Evolutionary conservation across 1,140 invertebrate genomes (phyloP).

Genomic region (Acromyrmex charruanus): DNA sequence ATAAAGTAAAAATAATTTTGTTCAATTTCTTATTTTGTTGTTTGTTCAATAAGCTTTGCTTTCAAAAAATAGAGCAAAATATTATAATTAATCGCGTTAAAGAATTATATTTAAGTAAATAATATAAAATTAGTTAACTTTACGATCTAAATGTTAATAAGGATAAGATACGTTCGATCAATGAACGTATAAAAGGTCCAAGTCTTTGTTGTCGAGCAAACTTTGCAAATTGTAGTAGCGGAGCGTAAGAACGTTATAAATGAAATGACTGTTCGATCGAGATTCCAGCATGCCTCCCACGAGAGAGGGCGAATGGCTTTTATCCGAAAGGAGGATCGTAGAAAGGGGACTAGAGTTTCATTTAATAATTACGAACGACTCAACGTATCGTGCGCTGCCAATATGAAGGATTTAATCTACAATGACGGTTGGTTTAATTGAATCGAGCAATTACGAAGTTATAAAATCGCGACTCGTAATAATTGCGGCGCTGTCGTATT

Average conservation of each 20-base stretch:
- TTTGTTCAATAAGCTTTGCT: background rate
- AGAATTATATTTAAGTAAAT: conserved; percentile 1
- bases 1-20: background rate
- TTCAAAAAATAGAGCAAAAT: background rate
- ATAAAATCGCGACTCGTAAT: conserved; percentile 57
- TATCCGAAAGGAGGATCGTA: conserved; percentile 44
- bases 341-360: conserved; percentile 53
- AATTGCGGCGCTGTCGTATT: conserved; percentile 48
- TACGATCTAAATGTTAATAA: conserved; percentile 7
- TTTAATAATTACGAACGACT: conserved; percentile 57
- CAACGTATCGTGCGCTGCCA: conserved; percentile 39
- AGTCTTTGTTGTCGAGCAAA: conserved; percentile 4
- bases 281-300: background rate
- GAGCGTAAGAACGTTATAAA: conserved; percentile 40
- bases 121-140: background rate
- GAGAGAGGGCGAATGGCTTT: conserved; percentile 19
- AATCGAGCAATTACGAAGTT: conserved; percentile 60
- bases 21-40: background rate
- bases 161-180: background rate
- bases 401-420: conserved; percentile 58
- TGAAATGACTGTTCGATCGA: conserved; percentile 41
- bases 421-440: conserved; percentile 58
- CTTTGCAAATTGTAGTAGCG: conserved; percentile 35
- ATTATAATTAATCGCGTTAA: background rate
- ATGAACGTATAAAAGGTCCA: background rate